Percentiles rank a stretch among this genome's conserved stretches.
Evolutionary conservation across 2,797 vertebrate species (phyloP).

Genomic region (Onychomys arenicola): DNA sequence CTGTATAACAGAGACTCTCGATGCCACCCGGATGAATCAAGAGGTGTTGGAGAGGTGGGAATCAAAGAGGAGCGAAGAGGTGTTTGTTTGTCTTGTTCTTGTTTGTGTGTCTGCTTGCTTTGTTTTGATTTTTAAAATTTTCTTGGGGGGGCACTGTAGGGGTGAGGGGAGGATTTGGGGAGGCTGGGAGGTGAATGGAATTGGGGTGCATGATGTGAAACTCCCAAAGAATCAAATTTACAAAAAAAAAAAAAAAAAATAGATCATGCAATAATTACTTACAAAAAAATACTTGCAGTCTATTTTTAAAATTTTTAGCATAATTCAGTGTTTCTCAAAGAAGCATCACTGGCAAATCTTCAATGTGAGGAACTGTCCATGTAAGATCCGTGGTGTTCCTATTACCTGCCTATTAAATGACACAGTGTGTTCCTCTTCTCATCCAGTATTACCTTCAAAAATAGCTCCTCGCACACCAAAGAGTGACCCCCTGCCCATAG

Average conservation of each 20-base stretch:
- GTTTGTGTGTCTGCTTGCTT: background rate
- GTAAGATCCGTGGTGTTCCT: background rate
- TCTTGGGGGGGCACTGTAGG: background rate
- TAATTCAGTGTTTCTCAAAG: constrained; percentile 26
- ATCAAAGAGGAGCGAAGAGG: background rate
- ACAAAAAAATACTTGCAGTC: background rate
- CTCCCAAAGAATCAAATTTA: background rate
- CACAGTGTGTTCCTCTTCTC: background rate
- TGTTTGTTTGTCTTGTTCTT: too few species aligned
- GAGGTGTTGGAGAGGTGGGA: background rate
- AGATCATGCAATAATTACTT: background rate
- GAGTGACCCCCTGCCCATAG: background rate
- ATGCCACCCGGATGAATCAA: background rate
- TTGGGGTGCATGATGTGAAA: background rate
- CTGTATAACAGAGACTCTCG: background rate
- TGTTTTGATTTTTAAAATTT: background rate
- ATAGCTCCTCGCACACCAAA: background rate
- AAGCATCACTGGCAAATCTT: background rate
- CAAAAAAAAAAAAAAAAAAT: constrained; percentile 13
- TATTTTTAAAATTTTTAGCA: constrained; percentile 39
- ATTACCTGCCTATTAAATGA: background rate
- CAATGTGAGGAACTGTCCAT: background rate
- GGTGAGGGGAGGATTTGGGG: background rate
- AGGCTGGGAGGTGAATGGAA: background rate
- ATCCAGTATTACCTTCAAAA: constrained; percentile 28